Evolutionary conservation across 1,140 invertebrate species (phyloP).

Genomic region (Pseudomyrmex concolor): DNA sequence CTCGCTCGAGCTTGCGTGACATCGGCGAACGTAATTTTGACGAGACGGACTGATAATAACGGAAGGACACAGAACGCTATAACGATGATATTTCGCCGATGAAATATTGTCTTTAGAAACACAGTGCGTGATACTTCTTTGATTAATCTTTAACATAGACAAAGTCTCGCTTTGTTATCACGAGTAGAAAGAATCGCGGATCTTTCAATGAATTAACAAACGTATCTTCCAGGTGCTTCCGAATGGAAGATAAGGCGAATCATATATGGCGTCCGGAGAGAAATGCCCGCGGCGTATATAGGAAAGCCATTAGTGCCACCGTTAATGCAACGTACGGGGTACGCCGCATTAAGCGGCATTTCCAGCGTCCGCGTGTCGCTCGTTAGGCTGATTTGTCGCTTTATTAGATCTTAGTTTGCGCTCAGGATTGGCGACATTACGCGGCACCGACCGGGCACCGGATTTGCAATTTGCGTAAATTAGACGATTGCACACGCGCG

Average conservation of each 20-base stretch:
- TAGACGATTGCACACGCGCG: conserved; percentile 78
- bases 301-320: conserved; percentile 68
- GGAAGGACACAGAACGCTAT: neutral
- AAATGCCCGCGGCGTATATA: conserved; percentile 48
- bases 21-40: conserved; percentile 31
- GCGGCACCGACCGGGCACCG: conserved; percentile 26
- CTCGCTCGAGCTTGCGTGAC: conserved; percentile 14
- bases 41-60: conserved; percentile 28
- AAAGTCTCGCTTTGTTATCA: neutral
- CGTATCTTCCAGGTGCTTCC: neutral
- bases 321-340: conserved; percentile 71
- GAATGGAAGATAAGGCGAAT: conserved; percentile 49
- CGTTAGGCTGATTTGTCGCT: conserved; percentile 84
- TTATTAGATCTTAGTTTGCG: conserved; percentile 84
- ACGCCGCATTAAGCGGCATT: conserved; percentile 68
- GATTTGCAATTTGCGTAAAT: conserved; percentile 84
- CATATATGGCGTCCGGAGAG: conserved; percentile 27
- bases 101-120: neutral
- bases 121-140: neutral
- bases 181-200: neutral
- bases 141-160: neutral
- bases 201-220: neutral
- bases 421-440: conserved; percentile 67
- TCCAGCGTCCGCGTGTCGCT: conserved; percentile 69
- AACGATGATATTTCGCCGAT: neutral